Evolutionary conservation across 2,797 vertebrate species (phyloP).

Genomic region (Ctenopoma multispine): DNA sequence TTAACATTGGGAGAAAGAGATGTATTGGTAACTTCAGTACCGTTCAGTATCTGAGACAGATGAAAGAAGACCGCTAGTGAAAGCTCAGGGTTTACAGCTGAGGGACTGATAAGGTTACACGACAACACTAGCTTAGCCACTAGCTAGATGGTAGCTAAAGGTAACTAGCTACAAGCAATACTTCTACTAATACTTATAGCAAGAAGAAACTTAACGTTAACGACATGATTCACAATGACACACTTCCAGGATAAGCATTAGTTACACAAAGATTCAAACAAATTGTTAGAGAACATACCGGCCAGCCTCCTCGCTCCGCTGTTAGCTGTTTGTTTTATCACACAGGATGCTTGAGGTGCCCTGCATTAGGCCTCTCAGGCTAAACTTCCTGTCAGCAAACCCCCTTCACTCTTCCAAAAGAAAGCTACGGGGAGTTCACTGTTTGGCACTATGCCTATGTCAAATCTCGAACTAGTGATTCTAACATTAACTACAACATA

Average conservation of each 20-base stretch:
- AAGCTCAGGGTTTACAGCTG: constrained; percentile 21
- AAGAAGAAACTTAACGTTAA: background rate
- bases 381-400: constrained; percentile 1
- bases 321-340: constrained; percentile 33
- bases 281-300: constrained; percentile 29
- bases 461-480: fast-evolving
- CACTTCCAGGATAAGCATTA: fast-evolving
- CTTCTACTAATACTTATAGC: no score
- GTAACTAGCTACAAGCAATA: background rate
- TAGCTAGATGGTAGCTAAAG: no score
- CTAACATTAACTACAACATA: fast-evolving
- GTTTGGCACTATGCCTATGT: fast-evolving
- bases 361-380: constrained; percentile 19
- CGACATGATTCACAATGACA: background rate
- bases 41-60: background rate
- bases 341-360: constrained; percentile 17
- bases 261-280: fast-evolving
- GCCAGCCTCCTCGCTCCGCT: background rate
- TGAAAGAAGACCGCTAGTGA: constrained; percentile 3
- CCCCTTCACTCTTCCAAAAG: background rate
- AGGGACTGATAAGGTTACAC: constrained; percentile 8
- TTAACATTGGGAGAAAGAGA: background rate
- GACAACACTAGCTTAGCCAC: constrained; percentile 27
- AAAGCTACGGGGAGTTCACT: fast-evolving
- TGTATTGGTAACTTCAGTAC: background rate